phyloP scores from a whole-genome alignment of 2,888 invertebrate genomes.

The Podabrus alpinus region DNA sequence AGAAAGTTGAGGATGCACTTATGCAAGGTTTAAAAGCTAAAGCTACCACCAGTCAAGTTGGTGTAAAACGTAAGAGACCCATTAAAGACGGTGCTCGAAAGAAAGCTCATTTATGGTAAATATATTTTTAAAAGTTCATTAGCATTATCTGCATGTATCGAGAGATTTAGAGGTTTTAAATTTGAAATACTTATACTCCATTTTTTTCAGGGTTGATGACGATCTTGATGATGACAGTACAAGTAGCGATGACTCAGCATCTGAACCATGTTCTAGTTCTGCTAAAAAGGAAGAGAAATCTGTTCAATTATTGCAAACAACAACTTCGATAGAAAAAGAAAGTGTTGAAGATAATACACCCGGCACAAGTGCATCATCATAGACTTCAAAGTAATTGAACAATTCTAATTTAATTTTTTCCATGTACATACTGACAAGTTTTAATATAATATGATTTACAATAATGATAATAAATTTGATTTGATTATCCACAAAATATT shows the following conservation, averaged over 20 bases:
- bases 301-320: not conserved
- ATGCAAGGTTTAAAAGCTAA: conserved; percentile 77
- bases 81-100: conserved; percentile 37
- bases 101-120: conserved; percentile 52
- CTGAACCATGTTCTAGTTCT: not conserved
- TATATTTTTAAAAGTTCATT: not conserved
- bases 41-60: conserved; percentile 48
- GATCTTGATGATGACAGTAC: conserved; percentile 40
- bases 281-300: not conserved
- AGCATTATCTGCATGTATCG: not conserved
- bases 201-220: conserved; percentile 43
- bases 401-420: not conserved
- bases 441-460: not conserved
- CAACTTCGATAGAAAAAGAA: not conserved
- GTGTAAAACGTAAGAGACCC: conserved; percentile 16
- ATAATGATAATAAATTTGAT: no score
- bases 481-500: no score
- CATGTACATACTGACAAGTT: not conserved
- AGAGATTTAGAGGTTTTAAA: not conserved
- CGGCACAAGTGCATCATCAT: not conserved
- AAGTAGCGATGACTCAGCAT: conserved; percentile 29
- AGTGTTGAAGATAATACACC: not conserved
- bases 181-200: not conserved
- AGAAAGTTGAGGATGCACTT: conserved; percentile 83
- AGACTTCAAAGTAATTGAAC: not conserved